Conservation (phyloP, 2,888 invertebrate species). For the Rhingia rostrata region DNA sequence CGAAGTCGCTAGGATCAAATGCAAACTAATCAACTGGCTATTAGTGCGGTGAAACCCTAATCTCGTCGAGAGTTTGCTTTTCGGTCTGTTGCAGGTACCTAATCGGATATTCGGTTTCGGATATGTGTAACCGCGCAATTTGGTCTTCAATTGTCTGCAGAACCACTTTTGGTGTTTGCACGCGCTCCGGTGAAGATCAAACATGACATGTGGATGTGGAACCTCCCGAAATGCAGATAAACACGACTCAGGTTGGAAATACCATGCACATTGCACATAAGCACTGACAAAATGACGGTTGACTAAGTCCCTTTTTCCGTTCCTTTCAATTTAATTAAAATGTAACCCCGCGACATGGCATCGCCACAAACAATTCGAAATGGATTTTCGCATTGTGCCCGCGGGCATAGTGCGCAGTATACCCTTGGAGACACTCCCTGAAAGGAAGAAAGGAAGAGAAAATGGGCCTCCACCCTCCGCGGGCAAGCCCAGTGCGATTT, state of each 20-base stretch:
- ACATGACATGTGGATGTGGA: constrained; percentile 43
- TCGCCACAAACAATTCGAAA: constrained; percentile 65
- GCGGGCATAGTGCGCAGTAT: constrained; percentile 21
- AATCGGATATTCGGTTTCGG: constrained; percentile 10
- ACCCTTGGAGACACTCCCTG: constrained; percentile 75
- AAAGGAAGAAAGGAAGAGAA: constrained; percentile 63
- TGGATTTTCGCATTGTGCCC: constrained; percentile 55
- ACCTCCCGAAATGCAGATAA: constrained; percentile 42
- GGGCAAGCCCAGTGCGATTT: constrained; percentile 72
- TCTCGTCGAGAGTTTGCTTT: constrained; percentile 48
- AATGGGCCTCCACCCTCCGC: constrained; percentile 66
- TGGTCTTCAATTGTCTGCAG: constrained; percentile 50
- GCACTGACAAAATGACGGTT: constrained; percentile 29
- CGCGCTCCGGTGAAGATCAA: constrained; percentile 63
- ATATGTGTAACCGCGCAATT: constrained; percentile 58
- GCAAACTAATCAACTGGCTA: constrained; percentile 34
- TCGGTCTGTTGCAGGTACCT: constrained; percentile 22
- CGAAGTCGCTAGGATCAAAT: constrained; percentile 69
- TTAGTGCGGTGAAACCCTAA: constrained; percentile 38
- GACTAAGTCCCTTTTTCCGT: constrained; percentile 32
- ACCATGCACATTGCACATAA: neutral
- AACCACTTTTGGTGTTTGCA: constrained; percentile 40
- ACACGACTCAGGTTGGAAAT: constrained; percentile 39
- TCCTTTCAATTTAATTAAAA: constrained; percentile 72
- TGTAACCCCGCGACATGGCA: constrained; percentile 68